Percentiles rank a stretch among this genome's conserved stretches.
These are phyloP conservation scores for Monochamus saltuarius DNA, from an alignment of 1,140 invertebrate genomes.

Conservation along the genomic window DNA sequence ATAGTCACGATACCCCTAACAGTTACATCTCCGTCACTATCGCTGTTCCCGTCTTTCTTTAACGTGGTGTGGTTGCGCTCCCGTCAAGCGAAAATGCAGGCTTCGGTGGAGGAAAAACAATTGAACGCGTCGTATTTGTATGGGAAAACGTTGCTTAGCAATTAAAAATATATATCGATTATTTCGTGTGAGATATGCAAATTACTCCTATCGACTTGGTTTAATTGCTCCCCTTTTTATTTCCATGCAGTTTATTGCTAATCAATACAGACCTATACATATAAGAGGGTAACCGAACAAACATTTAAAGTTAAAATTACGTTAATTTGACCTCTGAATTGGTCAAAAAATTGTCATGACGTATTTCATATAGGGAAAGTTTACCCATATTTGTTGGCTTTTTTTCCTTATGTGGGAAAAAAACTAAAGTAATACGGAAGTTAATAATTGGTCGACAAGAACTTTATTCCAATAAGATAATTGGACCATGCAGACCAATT, in stretches of 20 bases:
- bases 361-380: too few relatives aligned
- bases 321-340: too few relatives aligned
- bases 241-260: constrained; percentile 5
- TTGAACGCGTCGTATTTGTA: constrained; percentile 33
- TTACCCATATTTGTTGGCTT: too few relatives aligned
- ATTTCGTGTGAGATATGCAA: constrained; percentile 33
- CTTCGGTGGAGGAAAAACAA: constrained; percentile 7
- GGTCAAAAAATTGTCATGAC: too few relatives aligned
- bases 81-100: neutral
- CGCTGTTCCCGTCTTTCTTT: constrained; percentile 9
- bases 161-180: constrained; percentile 39
- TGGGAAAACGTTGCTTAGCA: constrained; percentile 39
- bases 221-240: constrained; percentile 24
- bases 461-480: too few relatives aligned
- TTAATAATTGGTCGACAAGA: too few relatives aligned
- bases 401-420: too few relatives aligned
- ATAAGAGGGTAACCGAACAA: too few relatives aligned
- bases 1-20: constrained; percentile 37
- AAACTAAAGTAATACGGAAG: too few relatives aligned
- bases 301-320: too few relatives aligned
- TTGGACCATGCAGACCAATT: too few relatives aligned
- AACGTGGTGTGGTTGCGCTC: neutral
- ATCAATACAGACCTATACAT: neutral
- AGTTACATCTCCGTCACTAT: constrained; percentile 5
- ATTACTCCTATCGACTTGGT: constrained; percentile 26